Base-by-base conservation (phyloP, 23 tunicate genomes). In the Phallusia fumigata region DNA sequence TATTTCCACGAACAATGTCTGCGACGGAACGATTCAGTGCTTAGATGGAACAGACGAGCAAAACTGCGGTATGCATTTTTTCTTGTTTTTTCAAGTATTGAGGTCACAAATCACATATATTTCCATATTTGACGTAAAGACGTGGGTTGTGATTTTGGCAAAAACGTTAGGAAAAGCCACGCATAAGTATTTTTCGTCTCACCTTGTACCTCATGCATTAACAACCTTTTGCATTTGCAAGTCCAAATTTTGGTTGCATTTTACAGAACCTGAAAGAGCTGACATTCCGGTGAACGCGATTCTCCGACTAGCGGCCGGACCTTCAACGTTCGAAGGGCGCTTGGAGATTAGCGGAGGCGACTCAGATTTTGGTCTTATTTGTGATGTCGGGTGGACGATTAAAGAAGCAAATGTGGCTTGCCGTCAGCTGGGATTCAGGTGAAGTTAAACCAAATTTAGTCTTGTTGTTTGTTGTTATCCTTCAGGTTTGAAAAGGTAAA, bases 401-500 rank as follows among this genome's bases (percentile, higher is more conserved):
- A 81, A 73, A 5, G 98, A 93, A 78, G 98, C 93, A 30, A 84
- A 87, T 65, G 98, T 93, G 26, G 93, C 85, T 22, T 93, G 98
- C 64, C 82, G 87, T n/a, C 93, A 93, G 65, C 84, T 93, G n/a
- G 91, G 91, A 0, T 93, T 76, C 65, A 81, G 87, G 84, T 88
- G n/a, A 30, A 3, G 26, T 18, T 58, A 6, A 3, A 6, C 13
- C 13, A 58, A 58, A 58, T 58, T 51, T 18, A 51, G 58, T 15
- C 18, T 51, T 51, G 58, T 13, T 51, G 18, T 51, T 51, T 51
- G 18, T 15, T 15, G 58, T 51, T 51, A 13, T 51, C 58, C 18
- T 15, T n/a, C n/a, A n/a, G n/a, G n/a, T n/a, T n/a, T n/a, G n/a
- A n/a, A n/a, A n/a, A n/a, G n/a, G n/a, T n/a, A n/a, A n/a, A n/a